Evolutionary conservation across 2,888 invertebrate genomes (phyloP), one percentile per base, ranked within the genome.

Genomic region (Cotesia congregata): DNA sequence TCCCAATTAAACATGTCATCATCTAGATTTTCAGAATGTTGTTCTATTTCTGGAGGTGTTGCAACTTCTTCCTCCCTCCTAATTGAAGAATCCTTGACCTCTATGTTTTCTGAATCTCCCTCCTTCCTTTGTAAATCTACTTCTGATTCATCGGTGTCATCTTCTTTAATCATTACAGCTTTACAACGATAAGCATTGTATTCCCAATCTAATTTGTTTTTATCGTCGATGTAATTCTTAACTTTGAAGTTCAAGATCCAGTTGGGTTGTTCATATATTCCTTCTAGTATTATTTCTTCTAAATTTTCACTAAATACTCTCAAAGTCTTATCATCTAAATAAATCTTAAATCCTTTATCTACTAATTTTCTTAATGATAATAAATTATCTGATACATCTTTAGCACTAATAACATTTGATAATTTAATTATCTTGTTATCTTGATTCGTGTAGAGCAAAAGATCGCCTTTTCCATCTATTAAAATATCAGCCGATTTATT

Each of bases 181-280:
- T 20, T 68, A 41, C 75, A 78, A 40, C 68, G 67, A 40, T 75
- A 78, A 17, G 71, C 68, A 40, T 78, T 68, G 60, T 73, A 67
- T 65, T 38, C 67, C 72, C 59, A 64, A 17, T 62, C 9, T 41
- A 38, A 17, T 7, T 62, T 30, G 50, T 69, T 40, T 75, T 71
- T 9, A 15, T 61, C 20, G 9, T 50, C 68, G 67, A 64, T 50
- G 72, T 78, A 41, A 50, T 69, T 38, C 30, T 72, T 73, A 1
- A 41, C 41, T 41, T 41, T 41, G 5, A 41, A 41, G 41, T 41
- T 41, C 1, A 4, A 41, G 6, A 41, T 41, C 41, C 6, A 41
- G 41, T 41, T 41, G 41, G 41, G 41, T 41, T 41, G 4, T 41
- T 41, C 41, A 41, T 41, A 41, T 41, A 5, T 41, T 41, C 41